Percentiles rank a stretch among this genome's conserved stretches.
These are phyloP conservation scores for Botrylloides violaceus DNA, from an alignment of 23 tunicate genomes.

Conservation along the genomic window DNA sequence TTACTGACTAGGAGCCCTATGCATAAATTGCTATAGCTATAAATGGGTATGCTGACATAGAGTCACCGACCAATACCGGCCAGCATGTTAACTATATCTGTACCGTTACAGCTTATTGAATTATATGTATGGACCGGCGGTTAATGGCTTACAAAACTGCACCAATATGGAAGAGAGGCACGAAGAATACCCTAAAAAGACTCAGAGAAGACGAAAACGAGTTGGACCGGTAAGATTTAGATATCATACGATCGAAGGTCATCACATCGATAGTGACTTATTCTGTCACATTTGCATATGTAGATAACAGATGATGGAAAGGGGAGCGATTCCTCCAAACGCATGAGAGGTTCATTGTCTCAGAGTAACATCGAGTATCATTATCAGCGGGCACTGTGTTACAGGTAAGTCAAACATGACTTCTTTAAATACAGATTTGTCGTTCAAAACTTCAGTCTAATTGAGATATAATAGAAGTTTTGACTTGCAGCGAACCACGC, in stretches of 20 bases:
- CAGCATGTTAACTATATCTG: no score
- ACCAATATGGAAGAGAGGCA: not conserved
- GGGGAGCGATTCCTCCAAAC: slow-evolving; percentile 32
- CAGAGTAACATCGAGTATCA: slow-evolving; percentile 83
- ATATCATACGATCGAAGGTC: not conserved
- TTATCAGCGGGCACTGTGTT: slow-evolving; percentile 52
- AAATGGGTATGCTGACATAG: no score
- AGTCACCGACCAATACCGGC: no score
- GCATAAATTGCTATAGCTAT: no score
- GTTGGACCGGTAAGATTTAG: not conserved
- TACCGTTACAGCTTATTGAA: slow-evolving; percentile 10
- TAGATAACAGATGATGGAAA: slow-evolving; percentile 12
- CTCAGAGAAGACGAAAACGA: slow-evolving; percentile 10
- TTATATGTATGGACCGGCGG: slow-evolving; percentile 3
- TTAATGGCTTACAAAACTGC: not conserved
- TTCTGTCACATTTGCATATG: not conserved
- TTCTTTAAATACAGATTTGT: no score
- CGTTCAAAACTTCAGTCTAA: no score
- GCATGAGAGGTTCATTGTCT: slow-evolving; percentile 76
- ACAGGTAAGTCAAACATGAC: no score
- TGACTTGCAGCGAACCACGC: no score
- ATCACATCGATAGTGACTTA: not conserved
- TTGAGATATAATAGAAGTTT: no score
- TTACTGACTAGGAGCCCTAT: no score
- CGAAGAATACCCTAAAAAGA: slow-evolving; percentile 1